Evolutionary conservation across 2,888 invertebrate species (phyloP), one percentile per base, ranked within the genome.

Genomic region (Entomobrya multifasciata): DNA sequence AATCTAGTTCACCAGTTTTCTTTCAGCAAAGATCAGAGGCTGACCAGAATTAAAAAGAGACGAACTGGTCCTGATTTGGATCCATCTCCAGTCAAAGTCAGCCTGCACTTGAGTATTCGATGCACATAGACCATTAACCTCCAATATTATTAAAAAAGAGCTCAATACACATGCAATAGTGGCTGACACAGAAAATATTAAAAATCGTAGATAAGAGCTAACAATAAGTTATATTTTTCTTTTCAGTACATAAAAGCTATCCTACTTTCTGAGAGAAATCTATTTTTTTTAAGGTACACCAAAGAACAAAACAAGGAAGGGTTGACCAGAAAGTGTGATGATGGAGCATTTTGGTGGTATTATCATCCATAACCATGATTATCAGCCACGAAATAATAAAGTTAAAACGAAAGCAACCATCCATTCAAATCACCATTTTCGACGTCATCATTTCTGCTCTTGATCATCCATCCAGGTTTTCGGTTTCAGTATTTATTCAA

Each of bases 341-440:
- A 67, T 80, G 57, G 70, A 81, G 81, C 67, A 47, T 44, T 52
- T 30, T 36, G 5, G 80, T 49, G n/a, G 57, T 72, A 81, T 81
- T 60, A 60, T 72, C 72, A 60, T 72, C 44, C 57, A 72, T 72
- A 72, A n/a, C n/a, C n/a, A n/a, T n/a, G n/a, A n/a, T n/a, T n/a
- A 81, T 81, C 72, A 81, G 60, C 57, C 81, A 81, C 72, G 25
- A 47, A 20, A 72, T 81, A 79, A 78, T n/a, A 62, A 78, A 79
- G 55, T 77, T 57, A 77, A 52, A 20, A 65, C 49, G 65, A 79
- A 79, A 65, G 30, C 47, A 44, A 67, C 44, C 67, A n/a, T 44
- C 67, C 25, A 67, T 67, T 41, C 67, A 67, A 41, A 67, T 47
- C 47, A 67, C 44, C 67, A 67, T 47, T n/a, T n/a, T n/a, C n/a